Evolutionary conservation across 2,797 vertebrate genomes (phyloP), one percentile per base, ranked within the genome.

Genomic region (Hippocampus kuda): DNA sequence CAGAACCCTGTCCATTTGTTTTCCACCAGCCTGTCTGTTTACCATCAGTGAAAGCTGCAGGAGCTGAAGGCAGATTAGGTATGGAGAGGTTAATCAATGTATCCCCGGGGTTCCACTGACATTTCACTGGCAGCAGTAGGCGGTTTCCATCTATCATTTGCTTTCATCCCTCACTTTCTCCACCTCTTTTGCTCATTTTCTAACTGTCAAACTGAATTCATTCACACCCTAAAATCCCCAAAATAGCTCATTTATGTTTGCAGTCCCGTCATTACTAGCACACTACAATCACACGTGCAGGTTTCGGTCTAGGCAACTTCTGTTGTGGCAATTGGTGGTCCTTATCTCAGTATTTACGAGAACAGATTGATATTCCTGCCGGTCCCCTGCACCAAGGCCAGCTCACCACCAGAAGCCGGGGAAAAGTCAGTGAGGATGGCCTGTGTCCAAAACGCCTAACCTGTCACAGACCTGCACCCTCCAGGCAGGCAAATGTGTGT

Each of bases 291-390:
- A 76, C 76, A 30, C 75, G 73, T 15, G 22, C 75, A 68, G 77
- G 75, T 84, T 61, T 75, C 72, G 78, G 70, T 72, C 72, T 66
- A 75, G 79, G 75, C 77, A 83, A 88, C 88, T 91, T 88, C 81
- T 77, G 81, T 85, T 46, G 15, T 51, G 70, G 65, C 77, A 46
- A 79, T 78, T 77, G 83, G 72, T 75, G 81, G 86, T 81, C 84
- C 79, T 85, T 87, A 86, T 88, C 81, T 71, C 79, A 77, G 81
- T 87, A 83, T 89, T 88, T 88, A 88, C 85, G 82, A 88, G 49
- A 91, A 90, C 90, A 91, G 89, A 92, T 90, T 92, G 88, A 90
- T 88, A 86, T 85, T 76, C 68, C 86, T 86, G 88, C 80, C 85
- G 88, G 89, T 88, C 87, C 59, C 85, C 70, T 41, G 63, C 54